Percentiles rank a stretch among this genome's conserved stretches.
Conservation (phyloP, 2,888 invertebrate genomes). For the Epirrhoe tristata region DNA sequence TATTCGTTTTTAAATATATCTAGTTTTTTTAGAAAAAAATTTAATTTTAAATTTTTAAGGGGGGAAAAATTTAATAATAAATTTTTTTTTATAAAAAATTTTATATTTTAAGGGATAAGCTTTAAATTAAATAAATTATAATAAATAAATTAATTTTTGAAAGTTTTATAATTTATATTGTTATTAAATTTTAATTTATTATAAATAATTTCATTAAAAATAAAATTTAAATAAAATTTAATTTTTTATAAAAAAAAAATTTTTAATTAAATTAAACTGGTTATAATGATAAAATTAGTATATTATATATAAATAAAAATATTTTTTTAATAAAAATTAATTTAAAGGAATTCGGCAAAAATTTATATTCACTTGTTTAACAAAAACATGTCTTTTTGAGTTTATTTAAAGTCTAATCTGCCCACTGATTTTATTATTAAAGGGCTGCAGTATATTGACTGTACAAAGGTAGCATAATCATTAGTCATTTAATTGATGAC, state of each 20-base stretch:
- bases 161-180: slow-evolving; percentile 85
- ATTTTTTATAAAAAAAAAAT: slow-evolving; percentile 71
- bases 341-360: slow-evolving; percentile 88
- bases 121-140: slow-evolving; percentile 84
- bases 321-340: slow-evolving; percentile 65
- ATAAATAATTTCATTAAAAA: slow-evolving; percentile 70
- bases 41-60: slow-evolving; percentile 81
- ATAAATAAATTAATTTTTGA: slow-evolving; percentile 59
- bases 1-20: slow-evolving; percentile 88
- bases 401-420: slow-evolving; percentile 89
- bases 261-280: slow-evolving; percentile 74
- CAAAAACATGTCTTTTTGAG: slow-evolving; percentile 90
- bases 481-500: slow-evolving; percentile 92
- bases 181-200: slow-evolving; percentile 82
- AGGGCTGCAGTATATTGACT: slow-evolving; percentile 92
- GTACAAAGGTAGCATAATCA: slow-evolving; percentile 92
- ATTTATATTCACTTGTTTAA: slow-evolving; percentile 89
- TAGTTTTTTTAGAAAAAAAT: slow-evolving; percentile 84
- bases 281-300: slow-evolving; percentile 87
- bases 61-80: slow-evolving; percentile 56
- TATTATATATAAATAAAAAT: slow-evolving; percentile 52
- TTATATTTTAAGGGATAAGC: slow-evolving; percentile 86
- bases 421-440: slow-evolving; percentile 89
- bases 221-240: slow-evolving; percentile 69
- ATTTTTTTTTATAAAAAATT: slow-evolving; percentile 57